Conservation (phyloP, 2,113 vertebrate genomes). For the Menura novaehollandiae region DNA sequence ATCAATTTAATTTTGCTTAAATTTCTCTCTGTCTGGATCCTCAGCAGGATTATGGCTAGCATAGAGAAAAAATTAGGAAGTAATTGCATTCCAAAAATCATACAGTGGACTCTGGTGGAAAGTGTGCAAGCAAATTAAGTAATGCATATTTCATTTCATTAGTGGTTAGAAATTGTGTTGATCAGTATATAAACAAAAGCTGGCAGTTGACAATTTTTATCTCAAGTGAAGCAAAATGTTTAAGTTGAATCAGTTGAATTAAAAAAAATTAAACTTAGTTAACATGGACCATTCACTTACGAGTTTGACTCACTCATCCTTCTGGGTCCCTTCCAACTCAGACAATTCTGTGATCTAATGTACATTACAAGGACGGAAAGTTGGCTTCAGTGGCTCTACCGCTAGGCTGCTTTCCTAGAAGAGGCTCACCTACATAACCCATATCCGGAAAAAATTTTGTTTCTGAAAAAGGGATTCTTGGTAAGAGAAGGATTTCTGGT, state of each 20-base stretch:
- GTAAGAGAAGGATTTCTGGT: not conserved
- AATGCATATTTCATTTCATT: not conserved
- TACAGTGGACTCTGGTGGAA: not conserved
- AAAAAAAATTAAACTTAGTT: not conserved
- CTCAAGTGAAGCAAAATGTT: not conserved
- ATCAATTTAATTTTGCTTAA: not conserved
- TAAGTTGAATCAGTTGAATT: not conserved
- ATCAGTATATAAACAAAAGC: not conserved
- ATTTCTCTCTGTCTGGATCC: not conserved
- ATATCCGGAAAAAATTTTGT: not conserved
- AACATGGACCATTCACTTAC: not conserved
- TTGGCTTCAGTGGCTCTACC: not conserved
- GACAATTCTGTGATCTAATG: not conserved
- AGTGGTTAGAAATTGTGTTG: not conserved
- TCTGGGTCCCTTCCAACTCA: not conserved
- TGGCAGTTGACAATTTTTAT: not conserved
- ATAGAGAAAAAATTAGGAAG: not conserved
- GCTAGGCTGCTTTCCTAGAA: not conserved
- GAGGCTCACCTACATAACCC: not conserved
- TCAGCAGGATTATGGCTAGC: not conserved
- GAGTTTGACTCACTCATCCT: fast-evolving
- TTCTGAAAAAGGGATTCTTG: not conserved
- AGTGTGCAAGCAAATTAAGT: not conserved
- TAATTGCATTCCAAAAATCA: not conserved
- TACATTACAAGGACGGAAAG: not conserved